Evolutionary conservation across 2,113 vertebrate genomes (phyloP), one percentile per base, ranked within the genome.

Genomic region (Forbesichthys papilliferus): DNA sequence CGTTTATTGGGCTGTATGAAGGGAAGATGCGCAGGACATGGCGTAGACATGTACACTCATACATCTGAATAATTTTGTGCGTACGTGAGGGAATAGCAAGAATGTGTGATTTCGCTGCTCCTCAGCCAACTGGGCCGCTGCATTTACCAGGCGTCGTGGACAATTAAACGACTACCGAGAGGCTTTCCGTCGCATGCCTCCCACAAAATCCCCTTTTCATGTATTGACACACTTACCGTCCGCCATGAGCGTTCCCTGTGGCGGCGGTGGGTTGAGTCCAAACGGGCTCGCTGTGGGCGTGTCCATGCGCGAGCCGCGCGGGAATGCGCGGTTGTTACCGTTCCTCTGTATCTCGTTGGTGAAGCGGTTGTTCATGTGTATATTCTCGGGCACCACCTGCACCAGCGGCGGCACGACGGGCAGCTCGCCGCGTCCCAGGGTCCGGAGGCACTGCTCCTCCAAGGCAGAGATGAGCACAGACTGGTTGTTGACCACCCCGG

Each of bases 321-420:
- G 90, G 68, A 96, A 96, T 1, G 93, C 92, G 0, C 95, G 91
- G 78, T 92, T 93, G 79, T 89, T 92, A 57, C 90, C 84, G 55
- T 98, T 95, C 56, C 96, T 89, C 85, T 96, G 97, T 59, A 99
- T 99, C 90, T 99, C 98, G 1, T 99, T 99, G 54, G 91, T 93
- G 62, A 96, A 93, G 9, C 94, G 93, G 46, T 92, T 95, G 71
- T 94, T 95, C 62, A 91, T 90, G 0, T 96, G 96, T 20, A 96
- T 92, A 66, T 93, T 93, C 76, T 96, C 94, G 0, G 98, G 98
- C 34, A 99, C 98, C 1, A 97, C 97, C 84, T 96, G 96, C 27
- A 99, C 97, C 0, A 99, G 92, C 0, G 98, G 98, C 0, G 98
- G 98, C 10, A 95, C 92, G 0, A 86, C 89, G 0, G 95, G 95